Base-by-base conservation (phyloP, 1,140 invertebrate species). In the Stegodyphus dumicola region DNA sequence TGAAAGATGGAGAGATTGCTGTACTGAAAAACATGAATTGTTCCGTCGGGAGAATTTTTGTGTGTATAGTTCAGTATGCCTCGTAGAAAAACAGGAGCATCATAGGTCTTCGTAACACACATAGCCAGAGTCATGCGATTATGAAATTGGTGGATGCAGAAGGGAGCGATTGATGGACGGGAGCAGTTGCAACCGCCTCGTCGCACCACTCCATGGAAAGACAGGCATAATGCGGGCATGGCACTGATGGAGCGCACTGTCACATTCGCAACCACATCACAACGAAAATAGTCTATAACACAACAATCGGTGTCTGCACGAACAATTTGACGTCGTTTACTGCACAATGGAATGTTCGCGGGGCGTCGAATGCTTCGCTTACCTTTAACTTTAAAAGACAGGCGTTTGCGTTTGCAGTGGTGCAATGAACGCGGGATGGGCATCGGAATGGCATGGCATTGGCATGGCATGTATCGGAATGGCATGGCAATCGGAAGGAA, bases 351-450 rank as follows among this genome's bases (percentile, higher is more conserved):
- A 73, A 1, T 73, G 70, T 73, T 52, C 2, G 17, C 49, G 1
- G 49, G 33, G 70, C 70, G 48, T 73, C 70, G 6, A 73, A 54
- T 73, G 6, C 70, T 73, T 49, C 48, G 51, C 11, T 73, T 51
- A 73, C 70, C 49, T 73, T 73, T 73, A 33, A 73, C 70, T 73
- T 52, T 73, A 73, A 49, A 70, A 33, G 13, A 80, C 64, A 80
- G 77, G 70, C 65, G 64, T 80, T 18, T 53, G 53, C 10, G 69
- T 48, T 51, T n/a, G 6, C 9, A 80, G 69, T 80, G 64, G 77
- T 69, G 66, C 77, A 51, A 2, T 18, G 77, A 80, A 80, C 51
- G 0, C 10, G 5, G 33, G 70, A n/a, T 13, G 18, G 18, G 70
- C 1, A 15, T 17, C 7, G 2, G 65, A 80, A 73, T 80, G 64